Percentiles rank a stretch among this genome's conserved stretches.
These are phyloP conservation scores for Hippolais icterina DNA, from an alignment of 2,113 vertebrate genomes.

Conservation along the genomic window DNA sequence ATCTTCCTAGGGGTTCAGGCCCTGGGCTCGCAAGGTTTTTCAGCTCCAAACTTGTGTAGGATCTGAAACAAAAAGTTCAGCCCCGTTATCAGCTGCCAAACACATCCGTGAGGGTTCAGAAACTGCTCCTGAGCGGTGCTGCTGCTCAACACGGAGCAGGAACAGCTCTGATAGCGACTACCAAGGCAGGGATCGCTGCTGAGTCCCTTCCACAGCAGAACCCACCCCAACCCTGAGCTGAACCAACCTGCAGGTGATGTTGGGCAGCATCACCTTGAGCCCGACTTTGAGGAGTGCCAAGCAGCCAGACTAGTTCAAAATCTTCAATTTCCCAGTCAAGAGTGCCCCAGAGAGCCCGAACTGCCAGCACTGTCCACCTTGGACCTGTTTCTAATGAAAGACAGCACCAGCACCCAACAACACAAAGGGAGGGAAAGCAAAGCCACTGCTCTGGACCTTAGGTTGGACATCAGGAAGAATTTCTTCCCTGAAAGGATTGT, in stretches of 20 bases:
- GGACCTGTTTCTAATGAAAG: not conserved
- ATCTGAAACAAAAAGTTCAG: not conserved
- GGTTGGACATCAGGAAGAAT: not conserved
- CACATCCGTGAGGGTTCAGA: not conserved
- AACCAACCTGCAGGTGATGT: not conserved
- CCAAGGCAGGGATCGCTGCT: not conserved
- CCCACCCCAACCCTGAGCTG: fast-evolving
- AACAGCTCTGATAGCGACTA: not conserved
- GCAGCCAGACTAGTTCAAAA: not conserved
- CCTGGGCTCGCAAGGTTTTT: not conserved
- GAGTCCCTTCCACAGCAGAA: not conserved
- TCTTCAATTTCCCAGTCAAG: too few species aligned
- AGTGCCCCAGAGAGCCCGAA: not conserved
- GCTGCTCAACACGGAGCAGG: not conserved
- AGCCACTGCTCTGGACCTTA: not conserved
- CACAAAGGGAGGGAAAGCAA: not conserved
- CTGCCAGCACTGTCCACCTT: not conserved
- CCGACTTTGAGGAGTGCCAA: not conserved
- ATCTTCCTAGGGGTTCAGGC: conserved; percentile 35
- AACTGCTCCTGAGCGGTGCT: fast-evolving
- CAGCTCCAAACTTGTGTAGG: not conserved
- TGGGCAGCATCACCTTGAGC: not conserved
- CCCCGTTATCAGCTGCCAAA: not conserved
- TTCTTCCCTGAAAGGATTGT: not conserved
- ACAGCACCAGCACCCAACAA: fast-evolving